Evolutionary conservation across 2,888 invertebrate species (phyloP), one percentile per base, ranked within the genome.

Genomic region (Hyppa rectilinea): DNA sequence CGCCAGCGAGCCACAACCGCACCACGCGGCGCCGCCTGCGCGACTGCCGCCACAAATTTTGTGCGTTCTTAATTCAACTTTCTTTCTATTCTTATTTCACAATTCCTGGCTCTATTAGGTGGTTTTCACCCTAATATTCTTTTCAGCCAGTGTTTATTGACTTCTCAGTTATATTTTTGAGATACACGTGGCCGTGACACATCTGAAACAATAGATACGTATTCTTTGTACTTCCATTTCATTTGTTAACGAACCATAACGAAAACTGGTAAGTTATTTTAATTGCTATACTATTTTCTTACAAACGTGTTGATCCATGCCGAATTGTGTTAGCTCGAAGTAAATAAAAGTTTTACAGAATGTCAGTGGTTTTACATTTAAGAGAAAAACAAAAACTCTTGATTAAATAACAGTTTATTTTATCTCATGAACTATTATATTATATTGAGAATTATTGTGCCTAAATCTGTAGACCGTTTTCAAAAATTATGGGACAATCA

Each of bases 1-100:
- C 87, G 88, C 93, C 94, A 92, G 85, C 89, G 88, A 92, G 93
- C 95, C 95, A 95, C 94, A 85, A 88, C 94, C 90, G 87, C 83
- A 81, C 89, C 83, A 80, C 84, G 90, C 91, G 90, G 90, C 90
- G 90, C 90, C 92, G 91, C 91, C 84, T 88, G 62, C 87, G 92
- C 92, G 90, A 93, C 92, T 87, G 89, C 91, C 92, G 88, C 91
- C 64, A 81, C 84, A 31, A 82, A 85, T 71, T 50, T 67, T 80
- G 43, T 75, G 66, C 77, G 71, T 86, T 72, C 80, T 87, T 85
- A 85, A 78, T 78, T 66, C 31, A 64, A 74, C 5, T 75, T 52
- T 38, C 14, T 38, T 65, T 58, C 2, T 43, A 36, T 63, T 60
- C 7, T 45, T 77, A 87, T 75, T 66, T 73, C 59, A 68, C 71